Conservation (phyloP, 2,113 vertebrate genomes). For the Lonchura striata region DNA sequence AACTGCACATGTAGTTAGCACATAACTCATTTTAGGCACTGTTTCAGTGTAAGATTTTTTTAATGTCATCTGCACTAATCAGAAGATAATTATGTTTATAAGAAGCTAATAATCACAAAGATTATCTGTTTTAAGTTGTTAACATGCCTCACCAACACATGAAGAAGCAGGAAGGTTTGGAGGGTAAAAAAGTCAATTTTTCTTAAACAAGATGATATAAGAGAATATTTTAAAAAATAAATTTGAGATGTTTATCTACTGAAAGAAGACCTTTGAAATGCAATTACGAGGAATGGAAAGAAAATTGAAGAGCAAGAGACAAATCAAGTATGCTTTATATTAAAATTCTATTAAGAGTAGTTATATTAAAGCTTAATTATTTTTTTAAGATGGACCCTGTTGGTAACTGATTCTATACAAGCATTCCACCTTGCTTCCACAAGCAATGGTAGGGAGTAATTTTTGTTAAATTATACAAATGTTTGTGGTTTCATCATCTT, state of each 20-base stretch:
- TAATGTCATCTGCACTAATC: background rate
- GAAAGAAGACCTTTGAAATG: constrained; percentile 9
- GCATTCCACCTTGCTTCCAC: background rate
- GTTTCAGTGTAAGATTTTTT: background rate
- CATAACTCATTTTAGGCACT: background rate
- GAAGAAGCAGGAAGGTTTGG: background rate
- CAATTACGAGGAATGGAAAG: background rate
- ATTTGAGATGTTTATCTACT: background rate
- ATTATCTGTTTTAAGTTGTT: background rate
- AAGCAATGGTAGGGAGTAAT: background rate
- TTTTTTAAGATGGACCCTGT: background rate
- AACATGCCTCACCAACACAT: background rate
- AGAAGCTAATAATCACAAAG: background rate
- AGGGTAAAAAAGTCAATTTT: background rate
- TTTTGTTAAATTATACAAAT: background rate
- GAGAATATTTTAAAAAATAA: background rate
- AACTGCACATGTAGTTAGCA: background rate
- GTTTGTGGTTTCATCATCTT: background rate
- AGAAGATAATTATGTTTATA: background rate
- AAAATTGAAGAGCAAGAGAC: background rate
- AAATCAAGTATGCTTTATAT: background rate
- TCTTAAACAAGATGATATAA: background rate
- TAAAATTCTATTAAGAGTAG: background rate
- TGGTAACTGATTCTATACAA: background rate
- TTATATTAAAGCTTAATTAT: background rate